phyloP scores from a whole-genome alignment of 2,113 vertebrate species.

The Tricholaema leucomelas region DNA sequence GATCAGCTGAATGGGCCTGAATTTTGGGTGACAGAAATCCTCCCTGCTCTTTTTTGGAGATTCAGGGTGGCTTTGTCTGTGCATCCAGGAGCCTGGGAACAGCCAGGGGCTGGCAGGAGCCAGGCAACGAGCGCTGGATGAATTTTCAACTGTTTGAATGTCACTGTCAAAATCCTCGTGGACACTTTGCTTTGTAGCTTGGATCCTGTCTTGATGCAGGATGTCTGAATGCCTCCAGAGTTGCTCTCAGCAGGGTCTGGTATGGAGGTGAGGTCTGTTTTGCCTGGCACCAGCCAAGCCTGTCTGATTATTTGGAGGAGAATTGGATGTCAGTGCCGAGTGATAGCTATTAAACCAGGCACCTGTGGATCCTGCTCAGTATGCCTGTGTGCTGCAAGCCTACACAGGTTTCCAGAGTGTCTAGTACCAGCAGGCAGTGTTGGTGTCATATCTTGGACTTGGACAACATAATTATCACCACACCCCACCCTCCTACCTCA shows the following conservation, averaged over 20 bases:
- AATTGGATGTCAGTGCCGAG: background rate
- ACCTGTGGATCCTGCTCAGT: conserved; percentile 26
- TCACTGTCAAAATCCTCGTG: background rate
- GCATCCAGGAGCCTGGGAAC: background rate
- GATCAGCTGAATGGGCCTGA: background rate
- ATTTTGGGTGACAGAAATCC: background rate
- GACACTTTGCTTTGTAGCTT: background rate
- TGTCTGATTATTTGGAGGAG: conserved; percentile 14
- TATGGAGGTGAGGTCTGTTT: background rate
- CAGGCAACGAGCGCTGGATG: rapidly evolving
- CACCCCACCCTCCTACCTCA: background rate
- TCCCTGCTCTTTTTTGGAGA: background rate
- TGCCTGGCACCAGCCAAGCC: conserved; percentile 7
- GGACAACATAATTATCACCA: conserved; percentile 20
- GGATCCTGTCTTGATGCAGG: rapidly evolving
- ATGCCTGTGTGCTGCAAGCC: conserved; percentile 24
- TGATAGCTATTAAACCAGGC: background rate
- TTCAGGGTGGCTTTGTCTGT: background rate
- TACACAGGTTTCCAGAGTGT: background rate
- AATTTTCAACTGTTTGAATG: background rate
- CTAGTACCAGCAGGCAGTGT: background rate
- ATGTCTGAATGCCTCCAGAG: background rate
- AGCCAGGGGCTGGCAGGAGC: background rate
- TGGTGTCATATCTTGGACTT: background rate
- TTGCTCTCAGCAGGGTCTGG: background rate